Base-by-base conservation (phyloP, 2,888 invertebrate genomes). In the Tinea trinotella region DNA sequence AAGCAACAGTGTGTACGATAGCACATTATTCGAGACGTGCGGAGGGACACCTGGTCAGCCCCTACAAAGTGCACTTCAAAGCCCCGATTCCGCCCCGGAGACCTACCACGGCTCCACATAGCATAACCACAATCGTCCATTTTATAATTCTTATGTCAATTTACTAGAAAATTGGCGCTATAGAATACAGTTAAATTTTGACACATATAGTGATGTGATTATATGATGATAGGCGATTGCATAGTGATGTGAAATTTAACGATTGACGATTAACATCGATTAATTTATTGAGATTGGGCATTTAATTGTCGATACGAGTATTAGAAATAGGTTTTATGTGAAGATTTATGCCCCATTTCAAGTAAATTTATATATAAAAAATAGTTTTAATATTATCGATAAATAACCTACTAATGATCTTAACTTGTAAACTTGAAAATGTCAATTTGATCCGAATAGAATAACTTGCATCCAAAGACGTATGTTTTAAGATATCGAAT, bases 1-100 rank as follows among this genome's bases (percentile, higher is more conserved):
- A 90, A 91, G 90, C 65, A 90, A 91, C 83, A 90, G 90, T 68
- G 89, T 91, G 56, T 92, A 91, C 69, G 91, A 92, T 74, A 91
- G 91, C 66, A 92, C 92, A 55, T 86, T 91, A 59, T 91, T 92
- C 73, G 90, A 90, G 67, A 88, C 88, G 17, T 89, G 89, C 55
- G 89, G 89, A 59, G 74, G 88, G 3, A 90, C 90, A 1, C 90
- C 91, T 1, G 87, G 89, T 77, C 90, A 91, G 65, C 90, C 90
- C 0, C 81, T 89, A 30, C 91, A 91, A 71, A 90, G 90, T 62
- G 91, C 91, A 12, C 91, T 92, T 0, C 91, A 91, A 68, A 91
- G 91, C 67, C 92, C 92, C 20, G 92, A 91, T 74, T 91, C 91
- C 55, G 89, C 91, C 71, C 90, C 90, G 4, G 46, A 46, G 7